These are phyloP conservation scores for Lordiphosa clarofinis DNA, from an alignment of 1,140 invertebrate species.

Conservation along the genomic window DNA sequence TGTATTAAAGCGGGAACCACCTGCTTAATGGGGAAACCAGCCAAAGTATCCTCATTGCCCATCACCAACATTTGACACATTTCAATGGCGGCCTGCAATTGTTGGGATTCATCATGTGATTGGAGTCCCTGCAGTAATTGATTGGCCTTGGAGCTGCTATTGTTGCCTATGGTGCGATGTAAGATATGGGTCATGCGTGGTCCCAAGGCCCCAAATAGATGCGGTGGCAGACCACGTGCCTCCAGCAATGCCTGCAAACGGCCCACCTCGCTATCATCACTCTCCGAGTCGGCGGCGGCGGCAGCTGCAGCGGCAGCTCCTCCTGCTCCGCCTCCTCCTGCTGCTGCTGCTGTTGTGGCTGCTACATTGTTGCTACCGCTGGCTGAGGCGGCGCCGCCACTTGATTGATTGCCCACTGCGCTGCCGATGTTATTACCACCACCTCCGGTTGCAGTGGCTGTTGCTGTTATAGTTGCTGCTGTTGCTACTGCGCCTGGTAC, in stretches of 20 bases:
- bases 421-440: slow-evolving; percentile 35
- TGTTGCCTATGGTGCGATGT: slow-evolving; percentile 94
- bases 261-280: slow-evolving; percentile 94
- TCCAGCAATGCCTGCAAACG: slow-evolving; percentile 94
- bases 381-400: slow-evolving; percentile 47
- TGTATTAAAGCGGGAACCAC: slow-evolving; percentile 96
- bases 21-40: slow-evolving; percentile 98
- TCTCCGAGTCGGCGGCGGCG: slow-evolving; percentile 81
- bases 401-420: slow-evolving; percentile 63
- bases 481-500: slow-evolving; percentile 18
- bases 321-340: slow-evolving; percentile 16
- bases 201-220: slow-evolving; percentile 96
- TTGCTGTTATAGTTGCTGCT: slow-evolving; percentile 4
- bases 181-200: slow-evolving; percentile 98
- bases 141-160: slow-evolving; percentile 94
- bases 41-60: slow-evolving; percentile 99
- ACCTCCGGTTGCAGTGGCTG: slow-evolving; percentile 1
- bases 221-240: slow-evolving; percentile 95
- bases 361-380: slow-evolving; percentile 53
- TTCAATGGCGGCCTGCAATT: slow-evolving; percentile 97
- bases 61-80: slow-evolving; percentile 99
- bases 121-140: slow-evolving; percentile 96
- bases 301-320: slow-evolving; percentile 25
- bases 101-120: slow-evolving; percentile 97
- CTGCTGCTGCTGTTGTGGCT: slow-evolving; percentile 19